Percentiles rank a stretch among this genome's conserved stretches.
phyloP scores from a whole-genome alignment of 2,797 vertebrate genomes.

The Paedocypris micromegethes region DNA sequence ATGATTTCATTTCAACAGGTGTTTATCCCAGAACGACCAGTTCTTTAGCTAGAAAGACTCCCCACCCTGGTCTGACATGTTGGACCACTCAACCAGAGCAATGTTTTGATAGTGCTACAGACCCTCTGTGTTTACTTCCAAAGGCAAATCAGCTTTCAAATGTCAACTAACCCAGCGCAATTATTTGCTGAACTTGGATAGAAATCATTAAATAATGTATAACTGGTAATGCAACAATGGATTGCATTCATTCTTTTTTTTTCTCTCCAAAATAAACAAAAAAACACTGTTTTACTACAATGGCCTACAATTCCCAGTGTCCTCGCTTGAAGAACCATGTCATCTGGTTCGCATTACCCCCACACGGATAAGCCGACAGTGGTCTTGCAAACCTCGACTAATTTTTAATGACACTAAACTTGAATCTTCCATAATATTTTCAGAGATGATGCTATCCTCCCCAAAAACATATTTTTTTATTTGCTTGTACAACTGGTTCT shows the following conservation, averaged over 20 bases:
- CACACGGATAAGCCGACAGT: no score
- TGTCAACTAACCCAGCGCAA: not conserved
- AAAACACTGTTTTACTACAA: conserved; percentile 42
- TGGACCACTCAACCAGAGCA: not conserved
- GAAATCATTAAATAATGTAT: not conserved
- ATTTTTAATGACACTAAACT: conserved; percentile 29
- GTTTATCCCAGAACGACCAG: no score
- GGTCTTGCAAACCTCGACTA: conserved; percentile 1
- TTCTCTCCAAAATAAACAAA: conserved; percentile 35
- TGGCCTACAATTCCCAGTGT: conserved; percentile 33
- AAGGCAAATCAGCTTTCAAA: not conserved
- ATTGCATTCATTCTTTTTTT: conserved; percentile 5
- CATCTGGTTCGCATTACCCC: conserved; percentile 50
- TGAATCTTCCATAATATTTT: conserved; percentile 24
- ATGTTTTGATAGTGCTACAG: not conserved
- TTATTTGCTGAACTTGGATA: not conserved
- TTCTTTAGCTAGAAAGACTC: not conserved
- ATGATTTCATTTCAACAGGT: no score
- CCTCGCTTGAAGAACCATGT: conserved; percentile 32
- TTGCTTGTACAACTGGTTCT: no score
- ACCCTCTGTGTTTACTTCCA: not conserved
- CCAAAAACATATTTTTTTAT: no score
- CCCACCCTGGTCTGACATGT: not conserved
- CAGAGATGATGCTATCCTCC: not conserved
- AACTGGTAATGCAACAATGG: conserved; percentile 32